phyloP scores from a whole-genome alignment of 2,113 vertebrate genomes.

The Dicentrarchus labrax region DNA sequence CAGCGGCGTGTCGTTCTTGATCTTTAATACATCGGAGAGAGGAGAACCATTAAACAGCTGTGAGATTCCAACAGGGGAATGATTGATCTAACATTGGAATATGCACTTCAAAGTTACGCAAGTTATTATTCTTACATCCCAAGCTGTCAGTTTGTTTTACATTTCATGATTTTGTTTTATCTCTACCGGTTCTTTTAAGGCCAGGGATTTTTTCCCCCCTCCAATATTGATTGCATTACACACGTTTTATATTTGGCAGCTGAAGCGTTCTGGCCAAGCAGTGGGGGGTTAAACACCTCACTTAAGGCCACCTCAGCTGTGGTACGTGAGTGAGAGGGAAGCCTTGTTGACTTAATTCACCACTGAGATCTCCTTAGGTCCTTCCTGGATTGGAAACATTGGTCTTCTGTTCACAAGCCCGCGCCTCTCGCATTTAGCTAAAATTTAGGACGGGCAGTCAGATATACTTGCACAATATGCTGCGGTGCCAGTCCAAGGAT shows the following conservation, averaged over 20 bases:
- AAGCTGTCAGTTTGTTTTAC: constrained; percentile 16
- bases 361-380: constrained; percentile 34
- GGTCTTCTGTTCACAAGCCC: constrained; percentile 10
- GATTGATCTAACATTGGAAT: constrained; percentile 17
- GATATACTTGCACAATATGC: constrained; percentile 1
- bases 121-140: constrained; percentile 17
- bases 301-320: constrained; percentile 34
- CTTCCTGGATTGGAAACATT: constrained; percentile 30
- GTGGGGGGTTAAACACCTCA: constrained; percentile 39
- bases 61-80: not conserved
- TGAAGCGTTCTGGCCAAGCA: constrained; percentile 10
- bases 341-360: constrained; percentile 37
- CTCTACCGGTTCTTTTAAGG: not conserved
- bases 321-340: constrained; percentile 21
- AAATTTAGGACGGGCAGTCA: not conserved
- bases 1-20: constrained; percentile 14
- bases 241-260: not conserved
- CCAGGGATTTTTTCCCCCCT: not conserved
- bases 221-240: not conserved
- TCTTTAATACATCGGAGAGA: constrained; percentile 44
- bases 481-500: constrained; percentile 12
- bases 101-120: constrained; percentile 18
- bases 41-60: constrained; percentile 9
- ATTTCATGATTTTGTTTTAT: constrained; percentile 2
- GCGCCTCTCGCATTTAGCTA: not conserved